A percentile compares a stretch with the other conserved stretches of the same genome.
These are phyloP conservation scores for Diacarnus erythraeanus DNA, from an alignment of 37 sponge, comb jelly and placozoan species.

Conservation along the genomic window DNA sequence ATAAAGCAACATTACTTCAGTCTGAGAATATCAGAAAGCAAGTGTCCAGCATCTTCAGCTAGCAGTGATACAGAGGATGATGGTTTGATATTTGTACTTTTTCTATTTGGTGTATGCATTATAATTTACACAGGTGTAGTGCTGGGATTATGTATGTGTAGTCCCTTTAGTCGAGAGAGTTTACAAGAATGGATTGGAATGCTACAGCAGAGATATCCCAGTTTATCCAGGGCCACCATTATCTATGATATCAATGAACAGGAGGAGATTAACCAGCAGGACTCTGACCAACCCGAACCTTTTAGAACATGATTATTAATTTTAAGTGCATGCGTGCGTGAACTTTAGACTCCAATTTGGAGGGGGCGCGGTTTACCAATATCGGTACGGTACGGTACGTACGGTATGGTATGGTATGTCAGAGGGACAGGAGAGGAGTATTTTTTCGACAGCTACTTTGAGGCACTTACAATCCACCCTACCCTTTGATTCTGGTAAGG, in stretches of 20 bases:
- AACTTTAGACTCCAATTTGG: too few relatives aligned
- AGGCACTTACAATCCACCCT: not conserved
- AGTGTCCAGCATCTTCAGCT: too few relatives aligned
- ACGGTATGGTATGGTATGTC: too few relatives aligned
- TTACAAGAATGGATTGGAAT: slow-evolving; percentile 37
- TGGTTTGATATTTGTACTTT: not conserved
- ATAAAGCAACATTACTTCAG: slow-evolving; percentile 62
- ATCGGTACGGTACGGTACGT: too few relatives aligned
- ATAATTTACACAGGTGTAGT: slow-evolving; percentile 35
- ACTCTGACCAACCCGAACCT: not conserved
- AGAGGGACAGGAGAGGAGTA: too few relatives aligned
- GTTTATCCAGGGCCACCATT: slow-evolving; percentile 23
- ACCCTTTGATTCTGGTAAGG: not conserved
- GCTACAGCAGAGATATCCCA: slow-evolving; percentile 36
- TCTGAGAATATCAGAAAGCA: slow-evolving; percentile 20
- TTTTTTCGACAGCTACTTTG: not conserved
- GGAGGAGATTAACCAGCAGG: not conserved
- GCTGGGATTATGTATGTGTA: slow-evolving; percentile 63
- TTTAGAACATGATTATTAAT: too few relatives aligned
- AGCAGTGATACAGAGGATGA: not conserved
- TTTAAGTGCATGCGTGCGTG: too few relatives aligned
- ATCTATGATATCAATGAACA: slow-evolving; percentile 44
- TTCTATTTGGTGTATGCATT: not conserved
- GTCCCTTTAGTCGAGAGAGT: slow-evolving; percentile 23
- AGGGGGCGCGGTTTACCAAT: too few relatives aligned